Conservation (phyloP, 2,113 vertebrate species). For the Cyanoramphus novaezelandiae region DNA sequence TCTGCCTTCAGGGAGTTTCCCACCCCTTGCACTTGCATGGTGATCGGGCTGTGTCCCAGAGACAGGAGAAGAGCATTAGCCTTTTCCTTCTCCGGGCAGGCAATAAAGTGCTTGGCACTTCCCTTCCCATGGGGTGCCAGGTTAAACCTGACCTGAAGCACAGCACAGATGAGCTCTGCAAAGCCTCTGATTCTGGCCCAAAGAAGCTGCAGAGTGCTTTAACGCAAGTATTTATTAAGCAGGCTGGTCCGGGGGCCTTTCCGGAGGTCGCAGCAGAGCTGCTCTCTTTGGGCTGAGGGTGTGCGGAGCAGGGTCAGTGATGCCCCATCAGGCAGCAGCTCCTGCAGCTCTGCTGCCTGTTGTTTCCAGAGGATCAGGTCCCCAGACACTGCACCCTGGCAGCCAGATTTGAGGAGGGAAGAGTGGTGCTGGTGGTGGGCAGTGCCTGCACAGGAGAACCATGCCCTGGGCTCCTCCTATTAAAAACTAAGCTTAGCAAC, state of each 20-base stretch:
- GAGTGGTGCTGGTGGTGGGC: rapidly evolving
- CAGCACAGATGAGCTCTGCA: not conserved
- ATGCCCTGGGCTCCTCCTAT: not conserved
- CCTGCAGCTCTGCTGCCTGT: not conserved
- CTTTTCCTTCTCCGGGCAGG: not conserved
- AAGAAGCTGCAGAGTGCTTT: not conserved
- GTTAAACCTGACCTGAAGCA: not conserved
- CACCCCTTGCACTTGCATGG: not conserved
- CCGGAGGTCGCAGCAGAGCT: not conserved
- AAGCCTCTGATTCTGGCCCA: not conserved
- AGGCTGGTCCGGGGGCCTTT: not conserved
- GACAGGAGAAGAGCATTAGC: not conserved
- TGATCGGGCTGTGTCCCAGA: not conserved
- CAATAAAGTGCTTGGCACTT: not conserved
- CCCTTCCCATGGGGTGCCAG: not conserved
- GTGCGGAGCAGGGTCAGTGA: not conserved
- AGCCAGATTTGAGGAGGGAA: not conserved
- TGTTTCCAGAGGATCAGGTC: not conserved
- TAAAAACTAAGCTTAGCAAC: not conserved
- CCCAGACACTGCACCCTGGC: too few species aligned
- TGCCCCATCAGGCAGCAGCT: not conserved
- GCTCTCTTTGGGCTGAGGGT: not conserved
- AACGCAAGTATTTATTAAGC: not conserved
- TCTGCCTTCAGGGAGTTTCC: not conserved
- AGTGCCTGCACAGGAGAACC: rapidly evolving